Conservation (phyloP, 2,113 vertebrate species). For the Hepsetus odoe region DNA sequence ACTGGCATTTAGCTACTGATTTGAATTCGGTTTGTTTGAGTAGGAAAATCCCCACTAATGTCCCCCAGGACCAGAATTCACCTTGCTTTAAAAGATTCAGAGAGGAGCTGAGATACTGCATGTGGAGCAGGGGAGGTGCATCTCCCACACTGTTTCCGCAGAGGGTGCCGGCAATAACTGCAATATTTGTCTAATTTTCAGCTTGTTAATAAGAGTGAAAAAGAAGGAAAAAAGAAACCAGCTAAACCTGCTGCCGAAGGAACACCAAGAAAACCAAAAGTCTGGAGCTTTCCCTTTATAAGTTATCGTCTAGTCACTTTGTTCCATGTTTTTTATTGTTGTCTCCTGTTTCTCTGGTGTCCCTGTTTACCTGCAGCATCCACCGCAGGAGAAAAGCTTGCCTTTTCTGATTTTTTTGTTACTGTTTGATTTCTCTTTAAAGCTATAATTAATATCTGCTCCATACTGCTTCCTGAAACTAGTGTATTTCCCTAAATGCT, state of each 20-base stretch:
- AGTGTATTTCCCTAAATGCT: conserved; percentile 35
- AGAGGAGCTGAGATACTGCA: conserved; percentile 56
- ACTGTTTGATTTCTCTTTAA: conserved; percentile 52
- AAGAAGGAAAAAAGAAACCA: conserved; percentile 64
- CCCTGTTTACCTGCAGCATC: conserved; percentile 68
- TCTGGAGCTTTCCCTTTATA: conserved; percentile 72
- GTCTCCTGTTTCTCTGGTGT: conserved; percentile 54
- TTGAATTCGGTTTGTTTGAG: too few species aligned
- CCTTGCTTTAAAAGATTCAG: conserved; percentile 17
- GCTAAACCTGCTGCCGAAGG: conserved; percentile 63
- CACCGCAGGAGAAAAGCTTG: conserved; percentile 70
- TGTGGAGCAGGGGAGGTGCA: conserved; percentile 50
- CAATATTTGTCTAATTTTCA: conserved; percentile 76
- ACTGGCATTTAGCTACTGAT: too few species aligned
- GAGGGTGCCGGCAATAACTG: conserved; percentile 64
- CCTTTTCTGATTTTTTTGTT: conserved; percentile 66
- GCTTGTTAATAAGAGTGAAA: conserved; percentile 74
- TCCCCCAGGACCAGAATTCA: too few species aligned
- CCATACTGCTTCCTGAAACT: neutral
- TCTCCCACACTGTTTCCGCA: conserved; percentile 51
- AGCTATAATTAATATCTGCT: conserved; percentile 6
- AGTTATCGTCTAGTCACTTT: conserved; percentile 62
- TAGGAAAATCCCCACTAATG: too few species aligned
- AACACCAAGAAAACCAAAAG: conserved; percentile 71
- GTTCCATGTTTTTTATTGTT: conserved; percentile 43